phyloP scores from a whole-genome alignment of 1,140 invertebrate species.

The Trachymyrmex cornetzi region DNA sequence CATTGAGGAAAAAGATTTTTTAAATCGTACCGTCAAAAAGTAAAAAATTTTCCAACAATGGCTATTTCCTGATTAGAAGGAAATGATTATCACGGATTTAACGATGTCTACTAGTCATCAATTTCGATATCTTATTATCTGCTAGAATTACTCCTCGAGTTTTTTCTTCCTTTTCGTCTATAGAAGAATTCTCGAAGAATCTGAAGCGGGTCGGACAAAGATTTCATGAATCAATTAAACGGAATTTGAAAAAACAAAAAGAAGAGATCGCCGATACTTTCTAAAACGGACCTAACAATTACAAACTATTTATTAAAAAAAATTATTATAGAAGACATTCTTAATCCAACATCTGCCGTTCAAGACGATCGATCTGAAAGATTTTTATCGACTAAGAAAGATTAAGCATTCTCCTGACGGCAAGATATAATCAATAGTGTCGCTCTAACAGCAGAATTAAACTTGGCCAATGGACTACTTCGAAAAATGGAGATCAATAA shows the following conservation, averaged over 20 bases:
- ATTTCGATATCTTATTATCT: too few relatives aligned
- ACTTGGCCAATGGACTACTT: constrained; percentile 17
- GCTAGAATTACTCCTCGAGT: background rate
- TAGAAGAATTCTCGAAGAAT: background rate
- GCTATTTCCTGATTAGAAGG: background rate
- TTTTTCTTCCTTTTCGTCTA: background rate
- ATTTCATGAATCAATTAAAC: background rate
- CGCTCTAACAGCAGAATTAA: constrained; percentile 9
- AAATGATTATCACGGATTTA: background rate
- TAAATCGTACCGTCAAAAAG: background rate
- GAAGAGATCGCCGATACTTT: background rate
- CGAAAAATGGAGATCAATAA: background rate
- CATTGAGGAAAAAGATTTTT: background rate
- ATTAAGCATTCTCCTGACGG: constrained; percentile 5
- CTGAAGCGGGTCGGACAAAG: background rate
- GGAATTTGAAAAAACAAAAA: background rate
- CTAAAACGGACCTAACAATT: background rate
- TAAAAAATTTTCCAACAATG: constrained; percentile 1
- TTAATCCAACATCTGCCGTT: constrained; percentile 20
- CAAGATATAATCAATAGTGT: background rate
- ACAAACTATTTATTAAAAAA: constrained; percentile 31
- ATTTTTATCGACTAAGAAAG: constrained; percentile 27
- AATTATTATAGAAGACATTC: constrained; percentile 23
- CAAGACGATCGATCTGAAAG: background rate
- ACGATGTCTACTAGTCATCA: too few relatives aligned